Conservation (phyloP, 1,140 invertebrate genomes). For the Drosophila micromelanica region DNA sequence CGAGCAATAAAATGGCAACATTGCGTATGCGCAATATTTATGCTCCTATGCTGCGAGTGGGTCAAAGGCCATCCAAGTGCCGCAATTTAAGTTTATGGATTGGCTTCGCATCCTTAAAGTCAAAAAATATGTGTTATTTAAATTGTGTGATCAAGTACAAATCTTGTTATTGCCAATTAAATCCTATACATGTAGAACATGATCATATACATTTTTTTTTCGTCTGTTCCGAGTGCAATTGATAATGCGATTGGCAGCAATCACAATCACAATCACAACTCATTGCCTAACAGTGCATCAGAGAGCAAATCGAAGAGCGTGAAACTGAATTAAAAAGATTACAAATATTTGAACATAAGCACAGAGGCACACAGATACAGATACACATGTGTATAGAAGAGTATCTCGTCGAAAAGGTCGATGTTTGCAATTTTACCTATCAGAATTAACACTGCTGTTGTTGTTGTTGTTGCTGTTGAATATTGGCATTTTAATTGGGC, state of each 20-base stretch:
- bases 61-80: constrained; percentile 1
- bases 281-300: constrained; percentile 41
- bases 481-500: constrained; percentile 48
- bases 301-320: constrained; percentile 31
- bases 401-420: neutral
- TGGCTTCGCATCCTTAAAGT: constrained; percentile 14
- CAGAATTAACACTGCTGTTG: constrained; percentile 5
- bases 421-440: constrained; percentile 4
- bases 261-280: constrained; percentile 20
- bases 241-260: constrained; percentile 31
- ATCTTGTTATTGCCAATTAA: constrained; percentile 22
- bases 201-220: no score
- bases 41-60: neutral
- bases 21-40: constrained; percentile 14
- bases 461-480: neutral
- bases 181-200: neutral
- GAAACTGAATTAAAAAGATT: constrained; percentile 8
- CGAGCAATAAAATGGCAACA: neutral
- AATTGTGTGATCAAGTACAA: constrained; percentile 15
- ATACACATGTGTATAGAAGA: neutral
- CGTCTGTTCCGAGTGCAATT: constrained; percentile 26
- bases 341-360: constrained; percentile 8
- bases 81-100: constrained; percentile 12
- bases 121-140: neutral
- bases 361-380: neutral